phyloP scores from a whole-genome alignment of 2,797 vertebrate species.

The Crax fasciolata region DNA sequence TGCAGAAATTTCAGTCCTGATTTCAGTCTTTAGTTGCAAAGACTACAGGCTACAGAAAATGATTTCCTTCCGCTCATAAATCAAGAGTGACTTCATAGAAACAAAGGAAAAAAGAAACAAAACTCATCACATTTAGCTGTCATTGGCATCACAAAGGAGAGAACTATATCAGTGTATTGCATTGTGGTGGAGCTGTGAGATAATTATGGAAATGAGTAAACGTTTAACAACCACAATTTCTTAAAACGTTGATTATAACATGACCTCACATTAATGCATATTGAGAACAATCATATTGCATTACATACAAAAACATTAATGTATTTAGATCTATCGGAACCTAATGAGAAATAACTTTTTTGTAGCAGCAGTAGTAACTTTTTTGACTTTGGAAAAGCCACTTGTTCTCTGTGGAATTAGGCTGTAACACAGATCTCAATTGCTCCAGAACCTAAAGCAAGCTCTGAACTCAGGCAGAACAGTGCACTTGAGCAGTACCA shows the following conservation, averaged over 20 bases:
- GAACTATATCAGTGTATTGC: constrained; percentile 14
- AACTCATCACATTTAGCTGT: not conserved
- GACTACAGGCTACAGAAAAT: not conserved
- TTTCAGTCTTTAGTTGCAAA: constrained; percentile 25
- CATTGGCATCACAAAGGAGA: constrained; percentile 1
- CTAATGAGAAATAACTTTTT: not conserved
- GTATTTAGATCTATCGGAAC: not conserved
- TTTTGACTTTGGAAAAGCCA: not conserved
- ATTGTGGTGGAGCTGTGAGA: constrained; percentile 41
- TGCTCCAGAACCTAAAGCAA: not conserved
- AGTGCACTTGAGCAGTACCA: fast-evolving
- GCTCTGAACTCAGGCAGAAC: not conserved
- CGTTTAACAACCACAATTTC: not conserved
- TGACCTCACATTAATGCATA: constrained; percentile 43
- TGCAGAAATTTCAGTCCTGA: constrained; percentile 44
- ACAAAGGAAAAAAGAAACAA: not conserved
- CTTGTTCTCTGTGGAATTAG: not conserved
- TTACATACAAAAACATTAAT: not conserved
- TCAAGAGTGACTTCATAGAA: constrained; percentile 29
- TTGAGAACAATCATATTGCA: not conserved
- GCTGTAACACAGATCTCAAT: not conserved
- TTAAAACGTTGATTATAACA: constrained; percentile 74
- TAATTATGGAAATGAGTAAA: constrained; percentile 74
- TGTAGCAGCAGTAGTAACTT: not conserved
- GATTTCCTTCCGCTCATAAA: constrained; percentile 23